phyloP scores from a whole-genome alignment of 1,140 invertebrate species.

The Trichoplusia ni region DNA sequence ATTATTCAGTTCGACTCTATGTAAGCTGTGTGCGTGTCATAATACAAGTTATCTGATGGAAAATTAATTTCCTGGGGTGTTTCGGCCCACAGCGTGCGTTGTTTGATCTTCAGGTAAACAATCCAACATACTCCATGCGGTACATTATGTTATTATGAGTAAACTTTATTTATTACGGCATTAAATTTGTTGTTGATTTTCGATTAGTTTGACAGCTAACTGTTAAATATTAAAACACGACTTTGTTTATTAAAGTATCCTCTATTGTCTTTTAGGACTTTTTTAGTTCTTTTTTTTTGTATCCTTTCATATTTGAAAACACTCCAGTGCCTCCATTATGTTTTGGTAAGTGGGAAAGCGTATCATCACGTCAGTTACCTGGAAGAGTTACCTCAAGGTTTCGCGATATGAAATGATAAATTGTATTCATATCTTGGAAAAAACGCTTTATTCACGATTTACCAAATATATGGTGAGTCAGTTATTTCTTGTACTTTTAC shows the following conservation, averaged over 20 bases:
- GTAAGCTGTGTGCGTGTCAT: slow-evolving; percentile 15
- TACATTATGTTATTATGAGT: slow-evolving; percentile 4
- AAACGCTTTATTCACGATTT: too few species aligned
- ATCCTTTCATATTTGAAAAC: too few species aligned
- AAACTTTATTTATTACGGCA: neutral
- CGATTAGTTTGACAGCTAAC: too few species aligned
- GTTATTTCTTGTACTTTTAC: too few species aligned
- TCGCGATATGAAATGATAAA: slow-evolving; percentile 1
- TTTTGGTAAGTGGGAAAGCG: too few species aligned
- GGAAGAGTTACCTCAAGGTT: neutral
- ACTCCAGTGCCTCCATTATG: too few species aligned
- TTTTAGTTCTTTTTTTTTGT: too few species aligned
- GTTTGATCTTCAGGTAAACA: slow-evolving; percentile 18
- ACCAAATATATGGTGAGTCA: neutral
- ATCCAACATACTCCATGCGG: neutral
- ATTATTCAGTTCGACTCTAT: slow-evolving; percentile 7
- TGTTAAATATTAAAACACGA: too few species aligned
- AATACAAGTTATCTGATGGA: slow-evolving; percentile 22
- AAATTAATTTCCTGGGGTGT: slow-evolving; percentile 18
- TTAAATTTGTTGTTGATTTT: neutral
- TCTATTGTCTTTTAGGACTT: too few species aligned
- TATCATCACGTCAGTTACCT: too few species aligned
- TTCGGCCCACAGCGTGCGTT: neutral
- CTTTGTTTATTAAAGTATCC: too few species aligned
- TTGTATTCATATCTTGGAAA: neutral